Base-by-base conservation (phyloP, 1,140 invertebrate genomes). In the Bombyx mandarina region DNA sequence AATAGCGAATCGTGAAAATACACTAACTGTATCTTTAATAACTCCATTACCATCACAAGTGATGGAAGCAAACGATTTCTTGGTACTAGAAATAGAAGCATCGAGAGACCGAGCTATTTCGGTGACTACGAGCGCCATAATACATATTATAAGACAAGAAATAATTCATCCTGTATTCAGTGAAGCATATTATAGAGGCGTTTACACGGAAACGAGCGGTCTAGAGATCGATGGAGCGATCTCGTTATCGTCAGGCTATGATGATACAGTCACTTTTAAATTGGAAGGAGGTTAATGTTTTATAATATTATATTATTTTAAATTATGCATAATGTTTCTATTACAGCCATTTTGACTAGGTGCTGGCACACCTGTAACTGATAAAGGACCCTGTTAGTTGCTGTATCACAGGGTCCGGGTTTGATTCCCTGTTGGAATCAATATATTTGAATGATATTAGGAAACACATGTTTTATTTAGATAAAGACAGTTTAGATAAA, bases 61-160 rank as follows among this genome's bases (percentile, higher is more conserved):
- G 1, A 18, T 72, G n/a, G 48, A 56, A 62, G 57, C 57, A 44
- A 64, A 67, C 26, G 58, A 65, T 42, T 71, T 74, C 54, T 60
- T 80, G 53, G 51, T 71, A 44, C 61, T 80, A 18, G 67, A 75
- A 65, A 54, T 80, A 45, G 62, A 69, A 60, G 75, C 77, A 18
- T 52, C 51, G 35, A 65, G 69, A 56, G 61, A 67, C 52, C 72
- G 70, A 52, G 72, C 75, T 10, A 52, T 74, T 35, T 54, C 77
- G 9, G 71, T 53, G 22, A 61, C 61, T 9, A 58, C 70, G 26
- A 66, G 56, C n/a, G 45, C 78, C n/a, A 57, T 80, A 12, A 65
- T 80, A 43, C 62, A 73, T 49, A 55, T 80, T 22, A 43, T 71
- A 42, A 54, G 55, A 49, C 47, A 52, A 47, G 61, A 62, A 57